Conservation (phyloP, 1,140 invertebrate species). For the Drosophila pachea region DNA sequence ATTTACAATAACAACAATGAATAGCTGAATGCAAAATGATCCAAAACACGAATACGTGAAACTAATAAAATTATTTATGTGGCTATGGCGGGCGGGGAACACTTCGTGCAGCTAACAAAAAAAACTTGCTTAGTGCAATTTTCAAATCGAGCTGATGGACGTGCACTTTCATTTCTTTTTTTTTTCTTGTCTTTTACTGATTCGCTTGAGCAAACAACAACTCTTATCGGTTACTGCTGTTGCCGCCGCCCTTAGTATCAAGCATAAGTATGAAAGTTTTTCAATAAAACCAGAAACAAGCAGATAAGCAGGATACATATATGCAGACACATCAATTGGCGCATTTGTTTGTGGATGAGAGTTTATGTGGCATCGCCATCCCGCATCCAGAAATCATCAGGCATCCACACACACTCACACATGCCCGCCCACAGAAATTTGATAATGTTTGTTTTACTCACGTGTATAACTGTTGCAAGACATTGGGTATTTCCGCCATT, state of each 20-base stretch:
- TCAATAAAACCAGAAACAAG: conserved; percentile 32
- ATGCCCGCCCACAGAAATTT: not conserved
- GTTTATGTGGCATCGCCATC: conserved; percentile 19
- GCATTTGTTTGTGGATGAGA: not conserved
- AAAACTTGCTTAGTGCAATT: not conserved
- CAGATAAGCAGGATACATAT: conserved; percentile 42
- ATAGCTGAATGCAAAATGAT: conserved; percentile 4
- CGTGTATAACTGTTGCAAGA: conserved; percentile 60
- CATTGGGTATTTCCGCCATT: conserved; percentile 57
- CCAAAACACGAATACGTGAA: conserved; percentile 11
- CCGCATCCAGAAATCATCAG: conserved; percentile 14
- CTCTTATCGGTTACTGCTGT: conserved; percentile 24
- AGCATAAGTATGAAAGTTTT: conserved; percentile 30
- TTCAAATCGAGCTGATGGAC: conserved; percentile 6
- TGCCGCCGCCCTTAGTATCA: conserved; percentile 31
- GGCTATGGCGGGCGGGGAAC: not conserved
- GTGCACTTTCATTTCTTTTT: conserved; percentile 20
- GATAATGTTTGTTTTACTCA: conserved; percentile 42
- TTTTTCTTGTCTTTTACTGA: not conserved
- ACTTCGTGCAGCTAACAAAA: no score
- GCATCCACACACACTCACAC: not conserved
- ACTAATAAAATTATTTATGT: not conserved
- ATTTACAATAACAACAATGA: no score
- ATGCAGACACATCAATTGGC: not conserved
- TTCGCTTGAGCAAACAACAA: not conserved